Base-by-base conservation (phyloP, 2,113 vertebrate species). In the Podarcis raffonei region DNA sequence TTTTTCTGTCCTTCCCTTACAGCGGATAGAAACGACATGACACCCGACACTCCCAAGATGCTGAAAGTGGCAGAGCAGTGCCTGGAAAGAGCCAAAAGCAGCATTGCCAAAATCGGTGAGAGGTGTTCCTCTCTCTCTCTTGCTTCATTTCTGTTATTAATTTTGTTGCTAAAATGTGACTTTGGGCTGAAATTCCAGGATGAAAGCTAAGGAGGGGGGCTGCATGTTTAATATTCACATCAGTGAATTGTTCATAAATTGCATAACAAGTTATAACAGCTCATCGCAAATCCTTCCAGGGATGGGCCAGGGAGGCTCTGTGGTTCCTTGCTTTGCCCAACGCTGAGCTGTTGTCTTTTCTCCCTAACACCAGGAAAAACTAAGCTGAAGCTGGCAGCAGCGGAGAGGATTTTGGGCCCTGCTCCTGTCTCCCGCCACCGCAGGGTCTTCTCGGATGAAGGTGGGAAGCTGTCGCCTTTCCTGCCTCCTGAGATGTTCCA, bases 31-130 rank as follows among this genome's bases (percentile, higher is more conserved):
- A 91, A 89, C 22, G 97, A 97, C 11, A 87, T 97, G 82, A 90
- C 88, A 1, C 86, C 97, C 0, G 98, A 99, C 89, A 97, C 97
- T 77, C 97, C 97, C 0, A 98, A 98, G 94, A 98, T 99, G 98
- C 95, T 99, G 92, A 98, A 97, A 90, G 94, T 99, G 16, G 98
- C 98, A 0, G 98, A 98, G 93, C 99, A 99, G 94, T 99, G 99
- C 94, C 95, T 99, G 94, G 99, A 99, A 94, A 97, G 99, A 72
- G 97, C 98, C 83, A 98, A 98, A 93, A 98, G 98, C 0, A 98
- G 98, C 2, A 92, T 97, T 2, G 97, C 93, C 0, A 95, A 92
- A 1, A 95, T 97, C 2, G 97, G 97, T 97, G 90, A 93, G 96
- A 1, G 2, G 6, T 48, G 5, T 9, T 12, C 27, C 37, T 7